Base-by-base conservation (phyloP, 1,140 invertebrate genomes). In the Drosophila sturtevanti region DNA sequence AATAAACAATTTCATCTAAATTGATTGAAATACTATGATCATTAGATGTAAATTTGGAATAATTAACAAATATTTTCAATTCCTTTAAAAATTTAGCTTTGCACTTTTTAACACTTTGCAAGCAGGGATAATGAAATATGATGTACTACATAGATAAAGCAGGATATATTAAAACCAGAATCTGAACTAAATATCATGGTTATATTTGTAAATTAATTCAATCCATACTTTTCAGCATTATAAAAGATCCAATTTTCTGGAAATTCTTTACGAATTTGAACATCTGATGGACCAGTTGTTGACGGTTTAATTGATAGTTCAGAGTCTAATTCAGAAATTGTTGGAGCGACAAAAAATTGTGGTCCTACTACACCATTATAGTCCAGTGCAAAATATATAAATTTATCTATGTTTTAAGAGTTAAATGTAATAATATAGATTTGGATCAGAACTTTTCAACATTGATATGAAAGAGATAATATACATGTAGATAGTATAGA, bases 221-320 rank as follows among this genome's bases (percentile, higher is more conserved):
- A 18, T 44, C 9, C 63, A 35, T 38, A 55, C 34, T 54, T 60
- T 61, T 64, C 18, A 10, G 94, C 58, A 68, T 61, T 34, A 68
- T 38, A 62, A 31, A 48, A 78, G 44, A 73, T 55, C 77, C 64
- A 77, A 62, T 38, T 62, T 48, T 76, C 65, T 22, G 34, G 56
- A 71, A 76, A 76, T 41, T 68, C 56, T 11, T 48, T 14, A 10
- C 72, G 67, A 9, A 61, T 38, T 24, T 38, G 56, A 18, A 18
- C 9, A 14, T 10, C 14, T 44, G 14, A 44, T 1, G 14, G 22
- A 24, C 0, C 0, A 24, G 2, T 24, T 3, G 0, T 24, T 24
- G 22, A 0, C 4, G n/a, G 27, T 48, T 3, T 18, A 48, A 48
- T 48, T 48, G 41, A 18, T 38, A 18, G 1, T 54, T 31, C n/a